Percentiles rank a stretch among this genome's conserved stretches.
phyloP scores from a whole-genome alignment of 2,888 invertebrate species.

The Pseudococcus jackbeardsleyi region DNA sequence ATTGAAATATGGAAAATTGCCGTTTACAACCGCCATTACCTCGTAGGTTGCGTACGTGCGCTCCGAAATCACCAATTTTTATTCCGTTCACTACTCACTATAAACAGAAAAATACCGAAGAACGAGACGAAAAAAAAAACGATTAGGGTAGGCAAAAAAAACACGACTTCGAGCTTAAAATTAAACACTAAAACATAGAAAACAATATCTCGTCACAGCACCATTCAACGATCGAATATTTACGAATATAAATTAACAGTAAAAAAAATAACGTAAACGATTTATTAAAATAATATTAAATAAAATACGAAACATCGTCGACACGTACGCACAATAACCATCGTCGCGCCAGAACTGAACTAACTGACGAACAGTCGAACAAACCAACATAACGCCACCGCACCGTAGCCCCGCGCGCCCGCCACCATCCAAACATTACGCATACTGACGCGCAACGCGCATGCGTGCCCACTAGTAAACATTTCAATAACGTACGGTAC shows the following conservation, averaged over 20 bases:
- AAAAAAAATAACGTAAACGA: slow-evolving; percentile 47
- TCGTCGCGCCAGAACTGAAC: slow-evolving; percentile 29
- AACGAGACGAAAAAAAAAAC: background rate
- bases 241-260: slow-evolving; percentile 23
- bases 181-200: slow-evolving; percentile 1
- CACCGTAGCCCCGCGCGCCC: background rate
- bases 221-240: slow-evolving; percentile 39
- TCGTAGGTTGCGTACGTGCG: background rate
- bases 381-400: background rate
- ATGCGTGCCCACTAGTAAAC: background rate
- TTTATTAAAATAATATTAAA: background rate
- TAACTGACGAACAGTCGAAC: background rate
- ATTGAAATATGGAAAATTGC: slow-evolving; percentile 39
- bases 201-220: slow-evolving; percentile 51
- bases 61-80: background rate
- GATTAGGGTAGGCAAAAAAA: background rate
- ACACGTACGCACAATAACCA: slow-evolving; percentile 8
- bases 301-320: slow-evolving; percentile 35
- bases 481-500: background rate
- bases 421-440: background rate
- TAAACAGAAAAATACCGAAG: background rate
- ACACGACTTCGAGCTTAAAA: background rate
- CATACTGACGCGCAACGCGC: background rate
- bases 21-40: slow-evolving; percentile 8
- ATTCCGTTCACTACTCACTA: background rate